These are phyloP conservation scores for Hemiprocne comata DNA, from an alignment of 2,113 vertebrate genomes.

Conservation along the genomic window DNA sequence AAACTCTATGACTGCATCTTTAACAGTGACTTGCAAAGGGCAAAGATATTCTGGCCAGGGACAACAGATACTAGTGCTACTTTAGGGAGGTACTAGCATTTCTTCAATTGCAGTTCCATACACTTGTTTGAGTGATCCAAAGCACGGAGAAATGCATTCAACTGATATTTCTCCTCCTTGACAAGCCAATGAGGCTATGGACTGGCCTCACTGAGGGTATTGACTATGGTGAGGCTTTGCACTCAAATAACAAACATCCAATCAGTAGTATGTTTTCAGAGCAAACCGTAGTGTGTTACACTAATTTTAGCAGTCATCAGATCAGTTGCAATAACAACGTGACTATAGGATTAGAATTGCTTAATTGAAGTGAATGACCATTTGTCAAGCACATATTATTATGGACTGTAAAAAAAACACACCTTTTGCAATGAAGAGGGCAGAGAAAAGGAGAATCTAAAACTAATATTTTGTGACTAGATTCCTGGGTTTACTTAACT, in stretches of 20 bases:
- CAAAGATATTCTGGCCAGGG: background rate
- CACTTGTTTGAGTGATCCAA: background rate
- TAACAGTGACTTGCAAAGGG: background rate
- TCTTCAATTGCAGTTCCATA: background rate
- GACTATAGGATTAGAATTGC: constrained; percentile 3
- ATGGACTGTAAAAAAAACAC: background rate
- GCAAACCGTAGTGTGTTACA: background rate
- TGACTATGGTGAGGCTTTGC: constrained; percentile 12
- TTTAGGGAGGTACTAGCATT: background rate
- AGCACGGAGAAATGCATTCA: background rate
- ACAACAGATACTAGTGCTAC: background rate
- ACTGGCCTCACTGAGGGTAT: constrained; percentile 4
- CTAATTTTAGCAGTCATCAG: constrained; percentile 34
- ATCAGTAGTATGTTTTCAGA: constrained; percentile 32
- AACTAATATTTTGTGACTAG: background rate
- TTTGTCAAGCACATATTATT: background rate
- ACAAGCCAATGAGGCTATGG: background rate
- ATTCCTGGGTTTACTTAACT: background rate
- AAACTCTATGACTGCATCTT: background rate
- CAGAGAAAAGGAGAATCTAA: background rate
- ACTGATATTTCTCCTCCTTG: constrained; percentile 1
- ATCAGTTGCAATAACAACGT: constrained; percentile 2
- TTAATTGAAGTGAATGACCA: constrained; percentile 1
- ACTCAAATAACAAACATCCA: background rate
- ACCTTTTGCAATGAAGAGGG: background rate